Conservation (phyloP, 2,888 invertebrate species). For the Punctoribates punctum region DNA sequence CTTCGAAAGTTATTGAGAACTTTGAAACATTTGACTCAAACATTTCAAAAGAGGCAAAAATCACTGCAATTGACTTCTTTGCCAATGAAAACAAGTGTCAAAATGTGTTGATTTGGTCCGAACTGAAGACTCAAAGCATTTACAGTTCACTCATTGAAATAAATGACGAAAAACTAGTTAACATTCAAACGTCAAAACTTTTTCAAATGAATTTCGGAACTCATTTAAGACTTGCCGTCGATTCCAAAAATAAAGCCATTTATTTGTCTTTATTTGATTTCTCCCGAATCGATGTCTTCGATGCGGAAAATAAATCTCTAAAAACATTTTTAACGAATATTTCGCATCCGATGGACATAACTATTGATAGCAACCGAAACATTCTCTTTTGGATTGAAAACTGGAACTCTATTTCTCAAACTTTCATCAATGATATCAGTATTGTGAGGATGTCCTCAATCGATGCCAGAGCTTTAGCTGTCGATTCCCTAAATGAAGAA, state of each 20-base stretch:
- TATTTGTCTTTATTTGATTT: constrained; percentile 11
- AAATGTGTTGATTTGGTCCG: constrained; percentile 24
- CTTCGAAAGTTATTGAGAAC: not conserved
- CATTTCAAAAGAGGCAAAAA: not conserved
- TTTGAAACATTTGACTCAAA: not conserved
- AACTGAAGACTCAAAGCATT: not conserved
- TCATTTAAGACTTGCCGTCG: constrained; percentile 4
- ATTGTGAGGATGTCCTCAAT: not conserved
- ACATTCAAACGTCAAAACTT: not conserved
- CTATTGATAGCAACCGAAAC: not conserved
- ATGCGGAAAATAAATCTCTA: not conserved
- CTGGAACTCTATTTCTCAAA: not conserved
- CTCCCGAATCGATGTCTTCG: constrained; percentile 2
- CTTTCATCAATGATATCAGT: not conserved
- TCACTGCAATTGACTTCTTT: constrained; percentile 14
- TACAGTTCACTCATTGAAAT: not conserved
- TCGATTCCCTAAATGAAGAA: not conserved
- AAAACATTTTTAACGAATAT: constrained; percentile 3
- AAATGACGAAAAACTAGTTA: not conserved
- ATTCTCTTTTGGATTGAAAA: constrained; percentile 29
- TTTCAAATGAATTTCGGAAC: constrained; percentile 25
- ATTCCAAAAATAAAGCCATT: not conserved
- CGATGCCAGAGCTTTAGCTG: not conserved
- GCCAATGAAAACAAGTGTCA: not conserved
- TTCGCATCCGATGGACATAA: constrained; percentile 2